These are phyloP conservation scores for Rousettus madagascariensis DNA, from an alignment of 2,797 vertebrate species.

Conservation along the genomic window DNA sequence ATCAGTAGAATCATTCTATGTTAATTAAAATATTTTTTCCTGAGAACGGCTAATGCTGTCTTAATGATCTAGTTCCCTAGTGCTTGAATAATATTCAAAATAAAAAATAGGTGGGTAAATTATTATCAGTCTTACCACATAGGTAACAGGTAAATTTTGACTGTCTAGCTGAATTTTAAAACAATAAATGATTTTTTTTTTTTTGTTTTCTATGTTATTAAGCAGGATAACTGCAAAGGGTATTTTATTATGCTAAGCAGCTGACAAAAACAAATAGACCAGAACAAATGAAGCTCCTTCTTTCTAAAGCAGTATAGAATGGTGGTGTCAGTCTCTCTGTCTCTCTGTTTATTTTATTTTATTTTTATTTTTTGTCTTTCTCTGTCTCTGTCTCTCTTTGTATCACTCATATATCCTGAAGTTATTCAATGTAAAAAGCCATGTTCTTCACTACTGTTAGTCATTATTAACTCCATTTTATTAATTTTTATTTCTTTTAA, in stretches of 20 bases:
- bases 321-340: neutral
- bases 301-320: neutral
- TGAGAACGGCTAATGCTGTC: neutral
- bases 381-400: neutral
- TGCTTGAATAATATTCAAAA: neutral
- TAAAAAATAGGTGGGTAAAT: neutral
- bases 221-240: neutral
- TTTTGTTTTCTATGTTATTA: neutral
- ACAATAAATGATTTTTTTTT: neutral
- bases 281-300: neutral
- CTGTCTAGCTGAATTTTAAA: slow-evolving; percentile 25
- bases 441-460: neutral
- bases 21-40: neutral
- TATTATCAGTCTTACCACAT: neutral
- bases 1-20: neutral
- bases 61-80: neutral
- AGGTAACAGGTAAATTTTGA: slow-evolving; percentile 2
- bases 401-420: neutral
- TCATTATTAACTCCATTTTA: neutral
- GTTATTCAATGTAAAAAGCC: neutral
- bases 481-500: neutral
- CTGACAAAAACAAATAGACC: neutral
- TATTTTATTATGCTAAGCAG: neutral
- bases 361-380: neutral
- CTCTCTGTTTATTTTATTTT: neutral